Percentiles rank a stretch among this genome's conserved stretches.
phyloP scores from a whole-genome alignment of 2,888 invertebrate genomes.

The Hololepta plana region DNA sequence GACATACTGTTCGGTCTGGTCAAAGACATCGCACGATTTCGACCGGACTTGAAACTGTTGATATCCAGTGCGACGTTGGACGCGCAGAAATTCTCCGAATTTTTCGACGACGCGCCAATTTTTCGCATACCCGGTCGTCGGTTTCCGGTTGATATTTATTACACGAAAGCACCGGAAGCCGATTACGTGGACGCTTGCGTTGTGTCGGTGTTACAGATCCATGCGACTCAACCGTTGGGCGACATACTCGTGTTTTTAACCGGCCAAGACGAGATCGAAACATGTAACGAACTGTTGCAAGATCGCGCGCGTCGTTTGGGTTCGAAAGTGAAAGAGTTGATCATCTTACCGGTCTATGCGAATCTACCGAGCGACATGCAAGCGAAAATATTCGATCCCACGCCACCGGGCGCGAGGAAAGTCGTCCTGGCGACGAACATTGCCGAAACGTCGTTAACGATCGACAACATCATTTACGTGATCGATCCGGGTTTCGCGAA shows the following conservation, averaged over 20 bases:
- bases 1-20: conserved; percentile 96
- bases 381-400: conserved; percentile 95
- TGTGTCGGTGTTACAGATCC: conserved; percentile 95
- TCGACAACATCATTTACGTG: conserved; percentile 96
- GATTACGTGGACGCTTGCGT: conserved; percentile 97
- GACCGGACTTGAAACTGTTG: conserved; percentile 84
- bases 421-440: conserved; percentile 97
- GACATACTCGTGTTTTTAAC: conserved; percentile 95
- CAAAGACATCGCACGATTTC: conserved; percentile 84
- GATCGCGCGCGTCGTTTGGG: conserved; percentile 86
- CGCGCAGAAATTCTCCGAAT: conserved; percentile 93
- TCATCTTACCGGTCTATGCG: conserved; percentile 93
- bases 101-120: conserved; percentile 97
- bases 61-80: conserved; percentile 98
- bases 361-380: conserved; percentile 98
- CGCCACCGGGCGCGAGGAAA: conserved; percentile 91
- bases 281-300: conserved; percentile 72
- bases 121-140: conserved; percentile 89
- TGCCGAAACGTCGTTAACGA: conserved; percentile 96
- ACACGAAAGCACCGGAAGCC: conserved; percentile 97
- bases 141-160: conserved; percentile 96
- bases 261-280: conserved; percentile 82
- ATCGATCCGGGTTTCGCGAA: conserved; percentile 99
- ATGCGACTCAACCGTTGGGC: conserved; percentile 86
- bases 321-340: conserved; percentile 77